phyloP scores from a whole-genome alignment of 2,888 invertebrate genomes.

The Prosopocoilus inquinatus region DNA sequence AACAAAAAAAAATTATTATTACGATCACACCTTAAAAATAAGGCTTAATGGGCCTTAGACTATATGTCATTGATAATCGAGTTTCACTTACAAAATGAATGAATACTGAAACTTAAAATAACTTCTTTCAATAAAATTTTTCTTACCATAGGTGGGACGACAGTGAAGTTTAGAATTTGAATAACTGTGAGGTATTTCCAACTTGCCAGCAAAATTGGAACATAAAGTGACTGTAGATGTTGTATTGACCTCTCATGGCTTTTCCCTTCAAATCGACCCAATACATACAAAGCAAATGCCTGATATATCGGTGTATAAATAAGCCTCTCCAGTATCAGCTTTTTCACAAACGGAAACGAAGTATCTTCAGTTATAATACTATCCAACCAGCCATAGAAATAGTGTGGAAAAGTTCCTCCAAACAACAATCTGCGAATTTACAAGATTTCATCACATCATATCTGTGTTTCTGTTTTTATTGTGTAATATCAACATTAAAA shows the following conservation, averaged over 20 bases:
- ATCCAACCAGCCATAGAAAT: conserved; percentile 68
- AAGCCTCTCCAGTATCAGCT: conserved; percentile 69
- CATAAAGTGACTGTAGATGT: conserved; percentile 64
- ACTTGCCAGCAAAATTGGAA: conserved; percentile 67
- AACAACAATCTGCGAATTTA: conserved; percentile 63
- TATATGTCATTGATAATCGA: too few species aligned
- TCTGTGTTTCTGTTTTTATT: background rate
- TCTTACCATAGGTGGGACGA: conserved; percentile 76
- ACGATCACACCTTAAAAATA: background rate
- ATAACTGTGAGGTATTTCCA: conserved; percentile 75
- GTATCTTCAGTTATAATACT: conserved; percentile 59
- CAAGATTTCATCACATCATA: conserved; percentile 8
- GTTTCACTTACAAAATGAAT: too few species aligned
- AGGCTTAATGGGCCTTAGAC: too few species aligned
- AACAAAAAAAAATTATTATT: conserved; percentile 35
- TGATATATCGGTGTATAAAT: conserved; percentile 71
- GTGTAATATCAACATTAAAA: conserved; percentile 8
- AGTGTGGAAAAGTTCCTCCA: conserved; percentile 77
- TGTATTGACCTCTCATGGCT: conserved; percentile 62
- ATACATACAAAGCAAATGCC: conserved; percentile 69
- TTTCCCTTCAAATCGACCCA: conserved; percentile 76
- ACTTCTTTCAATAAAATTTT: background rate
- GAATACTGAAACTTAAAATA: too few species aligned
- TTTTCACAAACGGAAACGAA: conserved; percentile 53
- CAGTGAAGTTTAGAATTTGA: conserved; percentile 71